Conservation (phyloP, 2,888 invertebrate species). For the Melieria omissa region DNA sequence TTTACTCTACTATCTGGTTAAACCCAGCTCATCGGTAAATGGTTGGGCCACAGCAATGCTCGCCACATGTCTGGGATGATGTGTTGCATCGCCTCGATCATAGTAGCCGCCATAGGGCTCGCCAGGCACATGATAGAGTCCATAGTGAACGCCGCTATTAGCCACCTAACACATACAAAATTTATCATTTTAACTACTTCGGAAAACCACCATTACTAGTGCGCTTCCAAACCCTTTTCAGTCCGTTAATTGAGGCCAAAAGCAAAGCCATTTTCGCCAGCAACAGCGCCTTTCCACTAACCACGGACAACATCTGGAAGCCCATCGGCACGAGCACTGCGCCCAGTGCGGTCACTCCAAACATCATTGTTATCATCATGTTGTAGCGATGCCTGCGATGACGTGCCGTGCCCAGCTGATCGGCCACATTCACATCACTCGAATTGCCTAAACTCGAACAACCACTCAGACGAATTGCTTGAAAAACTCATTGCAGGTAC, state of each 20-base stretch:
- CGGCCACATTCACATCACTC: constrained; percentile 11
- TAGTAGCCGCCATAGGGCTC: constrained; percentile 60
- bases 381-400: constrained; percentile 73
- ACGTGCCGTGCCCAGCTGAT: constrained; percentile 56
- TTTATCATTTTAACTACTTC: constrained; percentile 9
- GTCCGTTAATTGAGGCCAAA: constrained; percentile 81
- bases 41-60: constrained; percentile 48
- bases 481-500: neutral
- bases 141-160: constrained; percentile 79
- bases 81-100: constrained; percentile 62
- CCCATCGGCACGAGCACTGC: constrained; percentile 84
- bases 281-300: constrained; percentile 83
- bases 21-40: constrained; percentile 35
- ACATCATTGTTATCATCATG: constrained; percentile 82
- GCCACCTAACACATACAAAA: constrained; percentile 70
- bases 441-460: neutral
- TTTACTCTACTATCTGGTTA: constrained; percentile 6
- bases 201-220: constrained; percentile 57
- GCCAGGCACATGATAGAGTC: constrained; percentile 74
- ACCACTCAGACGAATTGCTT: too few relatives aligned
- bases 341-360: constrained; percentile 80
- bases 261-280: constrained; percentile 85
- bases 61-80: constrained; percentile 59
- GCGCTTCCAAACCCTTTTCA: constrained; percentile 73
- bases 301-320: constrained; percentile 83